Evolutionary conservation across 2,113 vertebrate species (phyloP).

Genomic region (Gallinago paraguaiae): DNA sequence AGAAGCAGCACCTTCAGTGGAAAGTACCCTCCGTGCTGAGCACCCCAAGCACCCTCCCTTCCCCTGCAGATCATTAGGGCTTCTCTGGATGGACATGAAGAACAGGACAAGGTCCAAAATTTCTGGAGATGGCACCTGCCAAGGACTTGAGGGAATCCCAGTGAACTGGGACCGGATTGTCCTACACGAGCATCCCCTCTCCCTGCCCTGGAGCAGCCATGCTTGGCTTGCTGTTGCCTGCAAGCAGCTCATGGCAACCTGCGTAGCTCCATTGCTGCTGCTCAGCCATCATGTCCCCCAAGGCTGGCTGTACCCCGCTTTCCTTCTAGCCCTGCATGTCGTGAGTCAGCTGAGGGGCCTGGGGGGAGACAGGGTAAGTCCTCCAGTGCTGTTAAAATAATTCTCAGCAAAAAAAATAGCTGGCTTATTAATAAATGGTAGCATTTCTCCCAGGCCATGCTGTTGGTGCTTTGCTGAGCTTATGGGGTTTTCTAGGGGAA

Average conservation of each 20-base stretch:
- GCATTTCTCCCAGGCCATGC: neutral
- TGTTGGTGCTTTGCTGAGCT: neutral
- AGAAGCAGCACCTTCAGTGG: neutral
- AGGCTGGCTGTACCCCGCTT: neutral
- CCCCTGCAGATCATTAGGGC: neutral
- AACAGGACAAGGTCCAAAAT: neutral
- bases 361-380: neutral
- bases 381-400: neutral
- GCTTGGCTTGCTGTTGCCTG: neutral
- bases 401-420: neutral
- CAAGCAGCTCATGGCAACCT: neutral
- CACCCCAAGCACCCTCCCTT: neutral
- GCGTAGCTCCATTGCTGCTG: neutral
- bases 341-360: neutral
- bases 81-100: neutral
- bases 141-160: neutral
- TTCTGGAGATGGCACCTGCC: neutral
- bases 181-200: neutral
- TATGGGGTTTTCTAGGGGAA: neutral
- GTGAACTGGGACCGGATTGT: neutral
- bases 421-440: conserved; percentile 63
- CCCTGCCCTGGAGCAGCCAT: neutral
- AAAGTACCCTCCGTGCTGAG: neutral
- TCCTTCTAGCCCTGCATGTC: conserved; percentile 10
- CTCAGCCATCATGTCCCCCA: neutral